phyloP scores from a whole-genome alignment of 1,140 invertebrate species.

The Drosophila persimilis region DNA sequence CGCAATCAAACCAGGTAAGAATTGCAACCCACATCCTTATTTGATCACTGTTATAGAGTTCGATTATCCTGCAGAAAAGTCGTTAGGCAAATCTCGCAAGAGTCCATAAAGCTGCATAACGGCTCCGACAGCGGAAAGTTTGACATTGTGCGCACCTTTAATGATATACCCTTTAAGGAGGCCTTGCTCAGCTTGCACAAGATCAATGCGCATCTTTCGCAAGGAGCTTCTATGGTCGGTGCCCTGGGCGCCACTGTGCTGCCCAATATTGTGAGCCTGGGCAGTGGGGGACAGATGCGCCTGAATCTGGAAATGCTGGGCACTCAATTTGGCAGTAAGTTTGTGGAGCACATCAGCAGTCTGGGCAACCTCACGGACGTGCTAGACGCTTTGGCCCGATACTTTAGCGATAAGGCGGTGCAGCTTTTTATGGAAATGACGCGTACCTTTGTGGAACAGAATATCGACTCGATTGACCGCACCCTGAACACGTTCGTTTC shows the following conservation, averaged over 20 bases:
- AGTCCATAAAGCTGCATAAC: slow-evolving; percentile 49
- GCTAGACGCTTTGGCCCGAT: slow-evolving; percentile 46
- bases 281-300: slow-evolving; percentile 28
- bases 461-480: slow-evolving; percentile 61
- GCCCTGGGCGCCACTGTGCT: slow-evolving; percentile 35
- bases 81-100: slow-evolving; percentile 47
- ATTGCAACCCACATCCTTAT: rapidly evolving
- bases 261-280: slow-evolving; percentile 34
- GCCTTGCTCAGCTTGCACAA: slow-evolving; percentile 51
- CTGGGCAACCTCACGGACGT: slow-evolving; percentile 59
- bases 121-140: slow-evolving; percentile 31
- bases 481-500: slow-evolving; percentile 64
- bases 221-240: slow-evolving; percentile 22
- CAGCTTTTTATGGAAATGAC: slow-evolving; percentile 60
- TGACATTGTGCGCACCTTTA: slow-evolving; percentile 71
- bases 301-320: slow-evolving; percentile 47
- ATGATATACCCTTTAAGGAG: slow-evolving; percentile 74
- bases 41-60: too few relatives aligned
- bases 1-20: slow-evolving; percentile 45
- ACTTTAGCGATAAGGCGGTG: slow-evolving; percentile 52
- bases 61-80: slow-evolving; percentile 26
- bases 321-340: slow-evolving; percentile 54
- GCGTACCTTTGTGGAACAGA: slow-evolving; percentile 61
- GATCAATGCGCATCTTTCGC: slow-evolving; percentile 42
- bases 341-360: slow-evolving; percentile 68